These are phyloP conservation scores for Epirrita christyi DNA, from an alignment of 2,888 invertebrate genomes.

Conservation along the genomic window DNA sequence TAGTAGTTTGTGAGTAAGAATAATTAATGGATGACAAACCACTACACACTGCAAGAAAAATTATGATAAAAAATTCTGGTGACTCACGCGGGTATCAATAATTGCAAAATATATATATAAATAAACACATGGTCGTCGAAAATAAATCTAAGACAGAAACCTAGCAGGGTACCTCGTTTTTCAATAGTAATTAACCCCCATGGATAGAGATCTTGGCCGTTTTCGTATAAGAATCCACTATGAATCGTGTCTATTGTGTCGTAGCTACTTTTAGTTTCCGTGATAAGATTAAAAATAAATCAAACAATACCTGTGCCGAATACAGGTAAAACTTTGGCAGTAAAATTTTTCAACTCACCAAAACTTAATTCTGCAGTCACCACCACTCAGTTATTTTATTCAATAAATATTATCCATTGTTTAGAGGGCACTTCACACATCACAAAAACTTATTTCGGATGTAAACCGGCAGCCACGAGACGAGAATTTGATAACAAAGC, in stretches of 20 bases:
- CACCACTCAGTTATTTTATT: conserved; percentile 39
- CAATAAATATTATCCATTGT: conserved; percentile 73
- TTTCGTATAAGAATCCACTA: conserved; percentile 35
- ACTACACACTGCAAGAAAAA: not conserved
- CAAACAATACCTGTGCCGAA: conserved; percentile 56
- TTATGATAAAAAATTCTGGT: not conserved
- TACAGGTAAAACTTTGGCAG: conserved; percentile 42
- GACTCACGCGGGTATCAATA: not conserved
- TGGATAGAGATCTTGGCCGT: not conserved
- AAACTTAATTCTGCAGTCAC: conserved; percentile 47
- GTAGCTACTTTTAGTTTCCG: conserved; percentile 26
- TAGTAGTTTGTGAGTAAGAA: too few species aligned
- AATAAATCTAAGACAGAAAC: too few species aligned
- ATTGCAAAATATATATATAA: too few species aligned
- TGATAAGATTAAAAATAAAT: conserved; percentile 61
- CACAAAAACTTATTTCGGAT: conserved; percentile 46
- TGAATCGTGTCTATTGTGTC: conserved; percentile 18
- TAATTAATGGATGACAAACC: too few species aligned
- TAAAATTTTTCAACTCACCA: conserved; percentile 54
- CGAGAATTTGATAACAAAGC: conserved; percentile 51
- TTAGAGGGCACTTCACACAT: conserved; percentile 70
- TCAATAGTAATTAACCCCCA: not conserved
- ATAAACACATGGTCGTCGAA: too few species aligned
- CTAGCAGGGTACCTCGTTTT: not conserved
- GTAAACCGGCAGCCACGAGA: conserved; percentile 39